Evolutionary conservation across 1,140 invertebrate species (phyloP).

Genomic region (Ceratina japonica): DNA sequence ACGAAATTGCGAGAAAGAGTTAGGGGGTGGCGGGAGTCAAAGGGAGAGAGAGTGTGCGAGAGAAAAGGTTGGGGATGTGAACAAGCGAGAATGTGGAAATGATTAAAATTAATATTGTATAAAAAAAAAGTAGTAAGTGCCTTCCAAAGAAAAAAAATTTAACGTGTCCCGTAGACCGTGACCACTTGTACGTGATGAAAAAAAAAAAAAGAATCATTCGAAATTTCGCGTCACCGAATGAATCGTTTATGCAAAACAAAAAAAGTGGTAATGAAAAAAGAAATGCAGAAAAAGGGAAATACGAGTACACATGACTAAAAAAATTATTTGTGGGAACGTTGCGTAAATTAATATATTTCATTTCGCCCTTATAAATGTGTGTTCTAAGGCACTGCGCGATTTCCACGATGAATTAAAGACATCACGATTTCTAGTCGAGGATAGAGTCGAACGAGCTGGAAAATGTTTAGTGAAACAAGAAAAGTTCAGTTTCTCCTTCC

Average conservation of each 20-base stretch:
- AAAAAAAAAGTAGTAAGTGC: conserved; percentile 79
- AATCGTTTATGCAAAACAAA: conserved; percentile 52
- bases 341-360: conserved; percentile 46
- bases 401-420: conserved; percentile 30
- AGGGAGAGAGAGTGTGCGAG: conserved; percentile 45
- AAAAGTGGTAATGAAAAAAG: conserved; percentile 3
- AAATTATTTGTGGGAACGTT: conserved; percentile 57
- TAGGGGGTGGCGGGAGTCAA: conserved; percentile 30
- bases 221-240: conserved; percentile 73
- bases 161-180: conserved; percentile 80
- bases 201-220: conserved; percentile 64
- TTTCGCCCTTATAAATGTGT: conserved; percentile 16
- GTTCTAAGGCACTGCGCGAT: conserved; percentile 44
- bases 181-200: conserved; percentile 78
- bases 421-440: conserved; percentile 25
- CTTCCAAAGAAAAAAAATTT: conserved; percentile 77
- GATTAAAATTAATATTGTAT: conserved; percentile 76
- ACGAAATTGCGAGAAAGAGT: conserved; percentile 56
- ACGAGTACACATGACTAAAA: conserved; percentile 37
- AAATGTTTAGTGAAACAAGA: conserved; percentile 32
- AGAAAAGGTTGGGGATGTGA: conserved; percentile 55
- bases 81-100: conserved; percentile 59
- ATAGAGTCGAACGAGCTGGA: conserved; percentile 34
- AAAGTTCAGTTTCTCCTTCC: conserved; percentile 16
- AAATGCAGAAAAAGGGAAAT: conserved; percentile 49